Base-by-base conservation (phyloP, 2,113 vertebrate species). In the Sialia sialis region DNA sequence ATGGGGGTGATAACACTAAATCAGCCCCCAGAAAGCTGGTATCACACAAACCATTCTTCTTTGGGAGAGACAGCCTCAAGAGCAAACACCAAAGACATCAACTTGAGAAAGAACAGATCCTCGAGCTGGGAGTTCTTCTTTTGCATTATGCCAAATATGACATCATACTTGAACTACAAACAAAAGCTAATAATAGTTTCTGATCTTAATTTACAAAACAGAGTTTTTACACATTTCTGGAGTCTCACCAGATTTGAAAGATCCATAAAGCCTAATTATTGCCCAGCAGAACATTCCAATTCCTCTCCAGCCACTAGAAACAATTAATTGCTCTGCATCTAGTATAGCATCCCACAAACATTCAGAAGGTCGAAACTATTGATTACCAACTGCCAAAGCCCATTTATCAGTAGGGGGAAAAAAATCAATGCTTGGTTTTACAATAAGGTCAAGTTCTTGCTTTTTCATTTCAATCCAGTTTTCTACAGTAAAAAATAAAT, bases 171-270 rank as follows among this genome's bases (percentile, higher is more conserved):
- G 84, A 97, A 95, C 87, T 95, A 93, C 96, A 98, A 98, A 97
- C 92, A 97, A 97, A 88, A 94, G 82, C 97, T 97, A 98, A 97
- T 97, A 97, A 98, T 97, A 98, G 96, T 89, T 89, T 94, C 92
- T 95, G 94, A 95, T 97, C 93, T 97, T 96, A 95, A 97, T 96
- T 98, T 96, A 94, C 87, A 93, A 97, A 98, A 95, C 76, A 94
- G 84, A 93, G 64, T 79, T 96, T 97, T 95, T 94, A 96, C 96
- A 97, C 69, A 78, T 96, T 94, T 96, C 89, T 97, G 91, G 93
- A 95, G 84, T 87, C 44, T n/a, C 59, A 96, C 93, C 96, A 97
- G 83, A 89, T 22, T 68, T 83, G 80, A 94, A 96, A 95, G 86
- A 92, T 95, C 84, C 63, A 68, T 16, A 77, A 60, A 96, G 59